Conservation (phyloP, 2,797 vertebrate species). For the Sebastolobus alascanus region DNA sequence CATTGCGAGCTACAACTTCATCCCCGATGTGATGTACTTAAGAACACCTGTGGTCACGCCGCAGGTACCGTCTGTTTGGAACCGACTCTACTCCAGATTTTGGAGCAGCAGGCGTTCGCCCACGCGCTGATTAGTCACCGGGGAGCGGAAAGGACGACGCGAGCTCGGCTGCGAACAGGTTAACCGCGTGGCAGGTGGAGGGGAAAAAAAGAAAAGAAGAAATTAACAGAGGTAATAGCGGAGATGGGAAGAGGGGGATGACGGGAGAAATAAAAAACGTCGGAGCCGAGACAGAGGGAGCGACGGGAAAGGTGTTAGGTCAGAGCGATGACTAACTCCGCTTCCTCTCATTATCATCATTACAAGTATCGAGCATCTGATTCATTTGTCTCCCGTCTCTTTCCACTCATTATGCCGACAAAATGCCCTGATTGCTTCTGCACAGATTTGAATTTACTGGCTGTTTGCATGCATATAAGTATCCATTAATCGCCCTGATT, state of each 20-base stretch:
- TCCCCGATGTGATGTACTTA: not conserved
- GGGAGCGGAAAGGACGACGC: constrained; percentile 27
- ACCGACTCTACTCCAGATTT: constrained; percentile 42
- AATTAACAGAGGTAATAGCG: constrained; percentile 8
- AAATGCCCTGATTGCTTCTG: constrained; percentile 55
- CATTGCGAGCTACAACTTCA: constrained; percentile 6
- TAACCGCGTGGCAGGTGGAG: constrained; percentile 30
- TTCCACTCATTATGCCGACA: constrained; percentile 46
- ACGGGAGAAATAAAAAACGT: not conserved
- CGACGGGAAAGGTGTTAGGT: constrained; percentile 18
- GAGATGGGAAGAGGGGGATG: not conserved
- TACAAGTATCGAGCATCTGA: constrained; percentile 11
- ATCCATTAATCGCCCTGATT: constrained; percentile 55
- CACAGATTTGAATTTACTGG: constrained; percentile 52
- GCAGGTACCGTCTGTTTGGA: constrained; percentile 49
- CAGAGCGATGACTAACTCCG: constrained; percentile 11
- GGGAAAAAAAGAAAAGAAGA: constrained; percentile 5
- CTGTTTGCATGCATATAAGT: constrained; percentile 53
- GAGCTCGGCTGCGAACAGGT: constrained; percentile 47
- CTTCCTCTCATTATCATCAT: constrained; percentile 41
- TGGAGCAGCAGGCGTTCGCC: constrained; percentile 61
- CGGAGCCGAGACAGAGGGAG: not conserved
- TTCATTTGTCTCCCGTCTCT: constrained; percentile 46
- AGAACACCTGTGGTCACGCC: constrained; percentile 43
- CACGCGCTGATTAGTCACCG: constrained; percentile 64